Conservation (phyloP, 1,140 invertebrate genomes). For the Acyrthosiphon pisum region DNA sequence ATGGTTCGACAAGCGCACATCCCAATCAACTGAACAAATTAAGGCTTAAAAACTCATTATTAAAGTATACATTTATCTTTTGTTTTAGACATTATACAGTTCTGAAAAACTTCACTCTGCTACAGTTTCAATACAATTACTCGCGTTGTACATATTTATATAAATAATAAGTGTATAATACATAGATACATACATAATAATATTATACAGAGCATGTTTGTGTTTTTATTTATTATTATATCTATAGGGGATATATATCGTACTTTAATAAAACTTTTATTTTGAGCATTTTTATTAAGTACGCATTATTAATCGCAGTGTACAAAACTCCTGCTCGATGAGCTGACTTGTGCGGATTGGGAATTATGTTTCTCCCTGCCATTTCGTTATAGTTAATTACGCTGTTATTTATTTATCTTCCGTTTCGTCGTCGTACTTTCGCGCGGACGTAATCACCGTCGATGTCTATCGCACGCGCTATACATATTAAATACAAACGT, state of each 20-base stretch:
- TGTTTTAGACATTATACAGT: slow-evolving; percentile 8
- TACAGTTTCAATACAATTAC: slow-evolving; percentile 7
- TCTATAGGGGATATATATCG: background rate
- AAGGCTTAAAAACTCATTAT: slow-evolving; percentile 53
- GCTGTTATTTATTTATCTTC: background rate
- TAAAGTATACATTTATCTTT: slow-evolving; percentile 45
- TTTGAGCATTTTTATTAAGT: background rate
- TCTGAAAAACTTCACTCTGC: background rate
- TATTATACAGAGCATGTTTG: background rate
- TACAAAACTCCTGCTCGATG: background rate
- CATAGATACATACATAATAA: background rate
- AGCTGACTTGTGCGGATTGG: background rate
- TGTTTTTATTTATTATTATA: background rate
- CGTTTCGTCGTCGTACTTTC: background rate
- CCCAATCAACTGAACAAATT: slow-evolving; percentile 51
- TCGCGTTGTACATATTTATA: background rate
- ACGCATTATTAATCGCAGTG: slow-evolving; percentile 14
- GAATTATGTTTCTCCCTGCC: slow-evolving; percentile 12
- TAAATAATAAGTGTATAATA: background rate
- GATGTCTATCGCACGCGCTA: background rate
- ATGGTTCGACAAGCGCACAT: background rate
- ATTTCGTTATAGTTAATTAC: slow-evolving; percentile 3
- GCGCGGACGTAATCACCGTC: background rate
- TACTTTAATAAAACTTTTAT: background rate
- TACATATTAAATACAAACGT: too few relatives aligned